Conservation (phyloP, 1,140 invertebrate species). For the Phymorhynchus buccinoides region DNA sequence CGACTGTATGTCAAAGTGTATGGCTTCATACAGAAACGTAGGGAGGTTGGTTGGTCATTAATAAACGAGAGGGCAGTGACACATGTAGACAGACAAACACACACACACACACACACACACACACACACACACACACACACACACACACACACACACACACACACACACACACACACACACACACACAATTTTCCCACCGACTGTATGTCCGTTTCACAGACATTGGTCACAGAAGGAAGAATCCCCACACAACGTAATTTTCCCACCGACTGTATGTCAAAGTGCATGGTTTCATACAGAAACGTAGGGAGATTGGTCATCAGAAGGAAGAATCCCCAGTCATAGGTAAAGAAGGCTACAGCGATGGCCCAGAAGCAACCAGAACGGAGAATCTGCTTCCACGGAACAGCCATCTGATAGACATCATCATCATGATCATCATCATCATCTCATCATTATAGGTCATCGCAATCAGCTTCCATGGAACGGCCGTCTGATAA, state of each 20-base stretch:
- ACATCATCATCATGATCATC: too few relatives aligned
- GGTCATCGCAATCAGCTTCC: too few relatives aligned
- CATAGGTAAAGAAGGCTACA: slow-evolving; percentile 87
- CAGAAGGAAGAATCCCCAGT: slow-evolving; percentile 93
- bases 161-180: slow-evolving; percentile 29
- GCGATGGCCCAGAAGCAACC: slow-evolving; percentile 88
- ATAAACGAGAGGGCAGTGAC: too few relatives aligned
- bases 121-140: background rate
- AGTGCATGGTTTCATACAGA: slow-evolving; percentile 90
- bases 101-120: background rate
- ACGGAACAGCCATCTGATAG: slow-evolving; percentile 6
- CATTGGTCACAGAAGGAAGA: too few relatives aligned
- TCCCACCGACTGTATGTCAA: slow-evolving; percentile 83
- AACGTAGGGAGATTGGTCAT: slow-evolving; percentile 93
- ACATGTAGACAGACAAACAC: too few relatives aligned
- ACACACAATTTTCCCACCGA: background rate
- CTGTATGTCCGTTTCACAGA: too few relatives aligned
- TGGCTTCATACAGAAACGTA: too few relatives aligned
- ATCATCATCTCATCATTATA: too few relatives aligned
- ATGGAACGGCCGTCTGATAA: too few relatives aligned
- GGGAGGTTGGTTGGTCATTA: too few relatives aligned
- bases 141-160: background rate
- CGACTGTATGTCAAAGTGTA: too few relatives aligned
- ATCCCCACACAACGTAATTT: too few relatives aligned
- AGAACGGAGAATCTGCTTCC: slow-evolving; percentile 80